phyloP scores from a whole-genome alignment of 2,797 vertebrate genomes.

The Dicrostonyx torquatus region DNA sequence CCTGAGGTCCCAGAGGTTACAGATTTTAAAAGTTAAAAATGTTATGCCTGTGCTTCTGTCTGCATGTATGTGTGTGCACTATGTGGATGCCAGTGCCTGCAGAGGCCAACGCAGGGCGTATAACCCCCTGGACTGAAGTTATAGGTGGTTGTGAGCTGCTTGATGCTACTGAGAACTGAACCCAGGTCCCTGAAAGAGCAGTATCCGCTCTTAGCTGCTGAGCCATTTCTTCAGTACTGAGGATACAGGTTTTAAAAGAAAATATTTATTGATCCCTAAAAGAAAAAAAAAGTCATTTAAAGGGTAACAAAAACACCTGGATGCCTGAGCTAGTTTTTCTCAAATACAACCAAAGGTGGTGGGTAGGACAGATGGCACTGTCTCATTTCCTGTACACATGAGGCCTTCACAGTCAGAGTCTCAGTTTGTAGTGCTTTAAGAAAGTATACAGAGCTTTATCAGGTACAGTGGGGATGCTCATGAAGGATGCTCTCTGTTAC shows the following conservation, averaged over 20 bases:
- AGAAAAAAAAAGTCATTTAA: conserved; percentile 25
- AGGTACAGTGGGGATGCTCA: background rate
- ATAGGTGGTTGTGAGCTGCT: background rate
- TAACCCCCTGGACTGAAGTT: background rate
- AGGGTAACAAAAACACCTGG: background rate
- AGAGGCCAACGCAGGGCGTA: background rate
- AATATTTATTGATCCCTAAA: background rate
- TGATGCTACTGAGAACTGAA: background rate
- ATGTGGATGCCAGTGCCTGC: background rate
- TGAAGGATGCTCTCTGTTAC: background rate
- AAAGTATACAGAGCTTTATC: background rate
- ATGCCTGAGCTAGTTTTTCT: background rate
- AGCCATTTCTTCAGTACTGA: background rate
- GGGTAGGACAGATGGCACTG: background rate
- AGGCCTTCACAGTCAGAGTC: background rate
- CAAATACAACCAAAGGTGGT: background rate
- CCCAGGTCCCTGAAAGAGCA: background rate
- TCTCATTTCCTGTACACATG: background rate
- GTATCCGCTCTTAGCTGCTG: background rate
- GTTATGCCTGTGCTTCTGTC: background rate
- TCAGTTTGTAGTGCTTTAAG: background rate
- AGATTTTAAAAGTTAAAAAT: background rate
- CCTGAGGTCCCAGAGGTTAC: background rate
- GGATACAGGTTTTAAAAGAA: background rate
- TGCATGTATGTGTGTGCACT: background rate